These are phyloP conservation scores for Catostomus latipinnis DNA, from an alignment of 2,797 vertebrate species.

Conservation along the genomic window DNA sequence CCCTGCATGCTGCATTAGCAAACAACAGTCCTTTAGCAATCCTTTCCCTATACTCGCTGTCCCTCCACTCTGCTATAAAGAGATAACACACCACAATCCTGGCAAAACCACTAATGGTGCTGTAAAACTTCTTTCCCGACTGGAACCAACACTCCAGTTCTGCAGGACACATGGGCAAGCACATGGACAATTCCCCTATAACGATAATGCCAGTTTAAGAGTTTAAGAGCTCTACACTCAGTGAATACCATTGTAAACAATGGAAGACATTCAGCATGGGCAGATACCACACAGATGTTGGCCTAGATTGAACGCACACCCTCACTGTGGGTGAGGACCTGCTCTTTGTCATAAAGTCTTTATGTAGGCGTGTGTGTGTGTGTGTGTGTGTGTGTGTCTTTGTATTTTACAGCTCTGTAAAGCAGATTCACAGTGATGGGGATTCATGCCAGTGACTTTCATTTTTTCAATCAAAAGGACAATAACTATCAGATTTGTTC, in stretches of 20 bases:
- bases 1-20: constrained; percentile 66
- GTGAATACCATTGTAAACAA: constrained; percentile 39
- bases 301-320: constrained; percentile 34
- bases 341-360: constrained; percentile 21
- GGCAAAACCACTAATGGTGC: constrained; percentile 20
- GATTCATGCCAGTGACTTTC: too few species aligned
- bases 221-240: not conserved
- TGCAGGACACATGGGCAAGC: constrained; percentile 6
- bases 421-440: constrained; percentile 40
- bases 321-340: constrained; percentile 19
- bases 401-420: constrained; percentile 45
- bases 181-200: constrained; percentile 12
- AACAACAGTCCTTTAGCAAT: constrained; percentile 66
- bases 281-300: constrained; percentile 53
- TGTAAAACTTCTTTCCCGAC: constrained; percentile 21
- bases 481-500: too few species aligned
- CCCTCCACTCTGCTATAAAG: constrained; percentile 64
- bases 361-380: not conserved
- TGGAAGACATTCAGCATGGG: not conserved
- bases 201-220: constrained; percentile 23
- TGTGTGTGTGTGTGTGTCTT: constrained; percentile 7
- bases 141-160: constrained; percentile 10
- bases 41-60: constrained; percentile 59
- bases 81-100: constrained; percentile 55
- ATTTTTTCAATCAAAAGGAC: too few species aligned